Evolutionary conservation across 92 coral and sea anemone genomes (phyloP).

Genomic region (Diadumene lineata): DNA sequence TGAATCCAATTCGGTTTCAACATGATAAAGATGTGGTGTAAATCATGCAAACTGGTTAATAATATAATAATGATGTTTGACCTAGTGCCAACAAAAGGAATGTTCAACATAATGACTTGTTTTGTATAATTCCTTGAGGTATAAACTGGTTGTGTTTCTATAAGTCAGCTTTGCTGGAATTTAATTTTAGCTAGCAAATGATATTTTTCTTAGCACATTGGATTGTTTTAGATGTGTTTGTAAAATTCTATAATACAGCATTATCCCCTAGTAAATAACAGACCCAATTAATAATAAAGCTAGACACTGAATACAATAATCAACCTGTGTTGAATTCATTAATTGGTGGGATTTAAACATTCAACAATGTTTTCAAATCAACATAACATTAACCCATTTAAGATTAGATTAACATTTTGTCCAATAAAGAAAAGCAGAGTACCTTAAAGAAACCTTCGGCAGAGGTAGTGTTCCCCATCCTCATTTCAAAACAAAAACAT

Average conservation of each 20-base stretch:
- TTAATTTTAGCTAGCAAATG: not conserved
- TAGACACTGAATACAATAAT: constrained; percentile 2
- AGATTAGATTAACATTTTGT: not conserved
- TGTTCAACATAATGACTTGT: not conserved
- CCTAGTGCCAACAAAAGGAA: not conserved
- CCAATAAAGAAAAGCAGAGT: not conserved
- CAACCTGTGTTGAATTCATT: not conserved
- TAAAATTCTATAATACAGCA: not conserved
- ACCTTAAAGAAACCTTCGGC: constrained; percentile 3
- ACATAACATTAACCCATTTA: not conserved
- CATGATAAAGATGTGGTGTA: constrained; percentile 25
- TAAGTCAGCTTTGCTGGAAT: not conserved
- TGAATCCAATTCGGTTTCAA: constrained; percentile 34
- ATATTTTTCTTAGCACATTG: not conserved
- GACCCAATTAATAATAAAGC: not conserved
- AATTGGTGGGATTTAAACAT: not conserved
- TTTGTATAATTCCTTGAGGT: not conserved
- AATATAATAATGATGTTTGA: not conserved
- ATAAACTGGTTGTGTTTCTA: constrained; percentile 7
- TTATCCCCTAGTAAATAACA: not conserved
- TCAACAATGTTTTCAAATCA: not conserved
- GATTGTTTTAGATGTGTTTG: not conserved
- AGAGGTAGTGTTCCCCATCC: constrained; percentile 15
- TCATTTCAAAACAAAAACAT: not conserved
- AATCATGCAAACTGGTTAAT: not conserved